Percentiles rank a stretch among this genome's conserved stretches.
phyloP scores from a whole-genome alignment of 1,140 invertebrate genomes.

The Tetramorium simillimum region DNA sequence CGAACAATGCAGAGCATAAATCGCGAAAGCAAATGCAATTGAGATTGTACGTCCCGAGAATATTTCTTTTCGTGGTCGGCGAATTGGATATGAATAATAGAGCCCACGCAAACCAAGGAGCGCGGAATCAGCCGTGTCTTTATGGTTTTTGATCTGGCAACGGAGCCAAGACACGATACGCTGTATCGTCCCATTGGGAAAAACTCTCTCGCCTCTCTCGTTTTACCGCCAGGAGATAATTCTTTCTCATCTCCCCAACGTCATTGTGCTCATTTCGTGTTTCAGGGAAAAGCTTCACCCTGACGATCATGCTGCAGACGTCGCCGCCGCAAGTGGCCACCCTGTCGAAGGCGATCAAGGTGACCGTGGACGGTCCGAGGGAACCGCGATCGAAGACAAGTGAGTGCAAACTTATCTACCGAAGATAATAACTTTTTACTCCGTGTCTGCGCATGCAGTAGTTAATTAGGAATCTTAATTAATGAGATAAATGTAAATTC shows the following conservation, averaged over 20 bases:
- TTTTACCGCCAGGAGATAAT: conserved; percentile 71
- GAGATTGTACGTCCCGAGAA: conserved; percentile 8
- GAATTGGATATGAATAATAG: conserved; percentile 83
- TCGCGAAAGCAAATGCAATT: background rate
- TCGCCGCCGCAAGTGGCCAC: conserved; percentile 97
- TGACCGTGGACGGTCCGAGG: conserved; percentile 98
- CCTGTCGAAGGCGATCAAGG: conserved; percentile 98
- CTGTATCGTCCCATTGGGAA: conserved; percentile 2
- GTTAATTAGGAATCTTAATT: background rate
- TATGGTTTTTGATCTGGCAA: conserved; percentile 82
- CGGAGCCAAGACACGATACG: conserved; percentile 25
- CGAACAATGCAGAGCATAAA: background rate
- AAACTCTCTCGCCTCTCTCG: background rate
- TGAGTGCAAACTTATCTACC: conserved; percentile 84
- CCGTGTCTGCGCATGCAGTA: background rate
- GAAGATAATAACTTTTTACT: conserved; percentile 61
- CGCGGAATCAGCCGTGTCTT: conserved; percentile 71
- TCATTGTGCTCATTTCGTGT: conserved; percentile 53
- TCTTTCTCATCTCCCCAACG: conserved; percentile 14
- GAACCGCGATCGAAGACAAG: conserved; percentile 97
- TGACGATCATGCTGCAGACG: conserved; percentile 97
- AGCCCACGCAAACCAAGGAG: conserved; percentile 75
- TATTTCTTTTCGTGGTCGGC: conserved; percentile 69
- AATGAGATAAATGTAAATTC: background rate
- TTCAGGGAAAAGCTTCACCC: conserved; percentile 97